Conservation (phyloP, 2,113 vertebrate species). For the Epinephelus moara region DNA sequence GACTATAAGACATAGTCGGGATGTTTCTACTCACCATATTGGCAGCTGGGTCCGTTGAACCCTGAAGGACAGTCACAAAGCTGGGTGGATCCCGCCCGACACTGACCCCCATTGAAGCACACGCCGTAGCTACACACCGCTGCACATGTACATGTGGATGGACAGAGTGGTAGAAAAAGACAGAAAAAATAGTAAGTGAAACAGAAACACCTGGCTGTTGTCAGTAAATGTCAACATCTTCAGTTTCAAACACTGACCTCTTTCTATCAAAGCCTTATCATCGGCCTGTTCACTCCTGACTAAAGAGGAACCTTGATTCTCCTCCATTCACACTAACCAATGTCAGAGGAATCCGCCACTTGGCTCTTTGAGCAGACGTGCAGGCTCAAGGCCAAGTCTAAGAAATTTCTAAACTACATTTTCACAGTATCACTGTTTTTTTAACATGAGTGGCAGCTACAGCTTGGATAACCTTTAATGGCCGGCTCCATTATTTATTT, state of each 20-base stretch:
- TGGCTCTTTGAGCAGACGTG: conserved; percentile 34
- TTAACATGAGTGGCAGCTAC: conserved; percentile 28
- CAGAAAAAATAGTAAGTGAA: conserved; percentile 47
- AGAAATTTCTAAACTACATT: conserved; percentile 32
- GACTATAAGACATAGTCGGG: background rate
- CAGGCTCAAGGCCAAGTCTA: conserved; percentile 32
- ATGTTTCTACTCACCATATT: conserved; percentile 85
- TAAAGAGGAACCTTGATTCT: conserved; percentile 45
- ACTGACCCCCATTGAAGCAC: conserved; percentile 88
- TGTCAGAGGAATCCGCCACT: conserved; percentile 51
- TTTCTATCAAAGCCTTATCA: conserved; percentile 57
- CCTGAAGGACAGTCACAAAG: conserved; percentile 86
- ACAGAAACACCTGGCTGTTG: conserved; percentile 61
- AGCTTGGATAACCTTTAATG: conserved; percentile 24
- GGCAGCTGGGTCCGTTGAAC: conserved; percentile 90
- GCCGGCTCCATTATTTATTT: too few relatives aligned
- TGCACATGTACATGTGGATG: conserved; percentile 61
- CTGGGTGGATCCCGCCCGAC: conserved; percentile 80
- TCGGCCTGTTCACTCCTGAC: conserved; percentile 52
- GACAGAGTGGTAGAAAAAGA: conserved; percentile 20
- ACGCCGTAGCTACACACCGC: conserved; percentile 80
- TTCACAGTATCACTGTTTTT: conserved; percentile 3
- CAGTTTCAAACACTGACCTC: conserved; percentile 52
- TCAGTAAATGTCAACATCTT: conserved; percentile 49
- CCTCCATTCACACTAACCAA: conserved; percentile 58